Evolutionary conservation across 2,888 invertebrate genomes (phyloP).

Genomic region (Folsomia candida): DNA sequence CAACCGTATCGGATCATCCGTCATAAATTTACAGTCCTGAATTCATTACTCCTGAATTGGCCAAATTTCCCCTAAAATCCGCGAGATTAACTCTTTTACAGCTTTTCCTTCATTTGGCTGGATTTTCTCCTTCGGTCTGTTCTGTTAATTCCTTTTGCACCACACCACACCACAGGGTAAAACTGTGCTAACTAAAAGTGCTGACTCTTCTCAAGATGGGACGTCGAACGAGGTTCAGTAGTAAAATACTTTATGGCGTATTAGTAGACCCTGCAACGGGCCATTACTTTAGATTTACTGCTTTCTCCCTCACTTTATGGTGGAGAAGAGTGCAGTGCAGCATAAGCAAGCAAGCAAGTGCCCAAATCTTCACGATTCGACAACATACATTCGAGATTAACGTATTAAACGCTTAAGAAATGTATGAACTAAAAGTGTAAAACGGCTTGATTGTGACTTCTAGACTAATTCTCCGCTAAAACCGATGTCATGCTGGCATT

Average conservation of each 20-base stretch:
- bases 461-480: not conserved
- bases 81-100: not conserved
- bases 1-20: too few species aligned
- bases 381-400: too few species aligned
- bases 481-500: not conserved
- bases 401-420: not conserved
- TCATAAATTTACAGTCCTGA: too few species aligned
- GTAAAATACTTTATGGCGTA: not conserved
- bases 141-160: not conserved
- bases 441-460: too few species aligned
- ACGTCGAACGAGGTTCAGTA: not conserved
- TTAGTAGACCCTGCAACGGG: not conserved
- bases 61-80: too few species aligned
- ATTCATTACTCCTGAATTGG: too few species aligned
- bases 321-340: not conserved
- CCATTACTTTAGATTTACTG: slow-evolving; percentile 1
- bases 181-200: not conserved
- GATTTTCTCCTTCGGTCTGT: not conserved
- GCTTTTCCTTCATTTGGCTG: not conserved
- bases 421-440: not conserved
- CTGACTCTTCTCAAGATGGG: not conserved
- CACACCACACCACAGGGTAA: not conserved
- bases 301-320: slow-evolving; percentile 1
- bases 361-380: not conserved
- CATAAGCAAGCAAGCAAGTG: not conserved